Conservation (phyloP, 2,888 invertebrate genomes). For the Pachymerium ferrugineum region DNA sequence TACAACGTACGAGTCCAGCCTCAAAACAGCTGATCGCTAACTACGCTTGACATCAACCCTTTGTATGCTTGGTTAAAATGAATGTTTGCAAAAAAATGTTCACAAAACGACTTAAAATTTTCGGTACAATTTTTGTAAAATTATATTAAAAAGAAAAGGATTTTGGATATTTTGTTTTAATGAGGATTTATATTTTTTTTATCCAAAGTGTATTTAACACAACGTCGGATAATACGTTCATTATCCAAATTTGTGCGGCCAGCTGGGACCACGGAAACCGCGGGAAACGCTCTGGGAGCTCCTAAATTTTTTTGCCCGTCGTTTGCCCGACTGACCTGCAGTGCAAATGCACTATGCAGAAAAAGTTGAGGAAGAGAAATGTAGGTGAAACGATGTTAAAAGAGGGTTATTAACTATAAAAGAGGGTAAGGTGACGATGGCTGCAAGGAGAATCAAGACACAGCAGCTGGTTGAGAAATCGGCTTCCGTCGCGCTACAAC, state of each 20-base stretch:
- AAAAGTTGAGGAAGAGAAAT: not conserved
- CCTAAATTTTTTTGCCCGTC: not conserved
- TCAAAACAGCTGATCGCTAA: constrained; percentile 24
- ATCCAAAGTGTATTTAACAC: not conserved
- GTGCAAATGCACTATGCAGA: not conserved
- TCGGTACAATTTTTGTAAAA: too few species aligned
- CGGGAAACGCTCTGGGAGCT: constrained; percentile 8
- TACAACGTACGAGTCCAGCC: not conserved
- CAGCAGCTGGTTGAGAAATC: constrained; percentile 23
- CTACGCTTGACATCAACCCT: not conserved
- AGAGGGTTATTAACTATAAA: not conserved
- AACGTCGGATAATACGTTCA: not conserved
- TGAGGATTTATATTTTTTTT: too few species aligned
- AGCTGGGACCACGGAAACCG: constrained; percentile 17
- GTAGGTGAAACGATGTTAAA: not conserved
- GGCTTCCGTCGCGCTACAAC: constrained; percentile 23
- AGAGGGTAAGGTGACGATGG: not conserved
- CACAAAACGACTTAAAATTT: too few species aligned
- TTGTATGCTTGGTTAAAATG: too few species aligned
- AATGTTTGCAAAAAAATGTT: too few species aligned
- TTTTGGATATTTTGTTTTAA: too few species aligned
- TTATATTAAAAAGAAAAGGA: too few species aligned
- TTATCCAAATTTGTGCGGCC: not conserved
- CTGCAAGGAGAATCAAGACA: not conserved
- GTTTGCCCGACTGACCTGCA: constrained; percentile 6